phyloP scores from a whole-genome alignment of 2,113 vertebrate species.

The Carlito syrichta region DNA sequence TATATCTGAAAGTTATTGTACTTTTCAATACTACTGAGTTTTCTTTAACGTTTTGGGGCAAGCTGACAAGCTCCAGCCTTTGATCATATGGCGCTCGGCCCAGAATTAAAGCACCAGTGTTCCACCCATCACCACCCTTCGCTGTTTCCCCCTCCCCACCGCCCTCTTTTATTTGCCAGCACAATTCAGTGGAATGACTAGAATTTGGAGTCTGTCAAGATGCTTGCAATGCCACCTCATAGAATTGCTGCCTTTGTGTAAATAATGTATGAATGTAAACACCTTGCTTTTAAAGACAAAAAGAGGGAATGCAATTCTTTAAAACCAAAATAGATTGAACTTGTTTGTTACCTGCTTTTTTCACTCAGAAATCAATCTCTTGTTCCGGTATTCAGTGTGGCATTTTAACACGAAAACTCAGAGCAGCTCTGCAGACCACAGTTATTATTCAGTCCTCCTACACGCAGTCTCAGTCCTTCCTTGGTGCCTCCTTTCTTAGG shows the following conservation, averaged over 20 bases:
- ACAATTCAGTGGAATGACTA: background rate
- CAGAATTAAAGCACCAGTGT: background rate
- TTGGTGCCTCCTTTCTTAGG: constrained; percentile 79
- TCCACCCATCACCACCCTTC: too few relatives aligned
- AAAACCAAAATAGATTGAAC: background rate
- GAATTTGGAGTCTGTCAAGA: background rate
- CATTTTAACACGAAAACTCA: background rate
- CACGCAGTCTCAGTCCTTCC: background rate
- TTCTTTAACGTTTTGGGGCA: background rate
- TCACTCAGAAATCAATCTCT: background rate
- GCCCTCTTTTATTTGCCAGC: background rate
- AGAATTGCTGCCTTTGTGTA: background rate
- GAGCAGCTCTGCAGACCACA: background rate
- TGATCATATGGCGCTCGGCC: background rate
- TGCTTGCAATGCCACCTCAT: background rate
- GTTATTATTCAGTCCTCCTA: background rate
- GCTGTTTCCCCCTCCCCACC: background rate
- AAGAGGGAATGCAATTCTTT: background rate
- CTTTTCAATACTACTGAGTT: background rate
- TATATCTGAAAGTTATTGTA: background rate
- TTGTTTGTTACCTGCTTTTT: background rate
- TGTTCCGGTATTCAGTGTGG: background rate
- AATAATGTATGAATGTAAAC: background rate
- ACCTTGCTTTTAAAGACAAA: background rate
- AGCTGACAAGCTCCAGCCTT: background rate